Conservation (phyloP, 2,113 vertebrate genomes). For the Tupaia tana region DNA sequence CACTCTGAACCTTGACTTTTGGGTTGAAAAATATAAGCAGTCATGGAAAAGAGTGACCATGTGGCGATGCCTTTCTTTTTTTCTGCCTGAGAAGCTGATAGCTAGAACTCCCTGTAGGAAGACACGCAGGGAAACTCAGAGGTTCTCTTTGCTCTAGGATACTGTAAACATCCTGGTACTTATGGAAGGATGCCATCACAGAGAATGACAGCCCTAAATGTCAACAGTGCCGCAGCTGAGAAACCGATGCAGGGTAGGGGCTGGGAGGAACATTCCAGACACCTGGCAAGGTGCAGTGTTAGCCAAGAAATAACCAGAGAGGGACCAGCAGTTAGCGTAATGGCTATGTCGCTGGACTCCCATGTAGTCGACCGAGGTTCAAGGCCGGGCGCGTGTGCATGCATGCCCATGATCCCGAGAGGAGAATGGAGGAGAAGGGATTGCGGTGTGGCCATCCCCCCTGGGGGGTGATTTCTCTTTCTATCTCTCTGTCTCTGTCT, state of each 20-base stretch:
- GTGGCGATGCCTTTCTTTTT: background rate
- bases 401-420: no score
- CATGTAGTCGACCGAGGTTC: no score
- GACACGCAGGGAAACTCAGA: background rate
- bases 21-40: background rate
- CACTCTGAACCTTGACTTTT: background rate
- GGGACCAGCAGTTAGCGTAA: no score
- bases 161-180: background rate
- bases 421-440: no score
- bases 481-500: no score
- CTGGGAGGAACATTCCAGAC: background rate
- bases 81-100: background rate
- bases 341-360: no score
- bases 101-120: background rate
- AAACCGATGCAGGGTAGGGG: background rate
- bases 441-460: no score
- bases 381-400: no score
- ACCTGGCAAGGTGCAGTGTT: background rate
- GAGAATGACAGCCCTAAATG: no score
- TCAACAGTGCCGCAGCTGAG: rapidly evolving
- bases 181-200: no score
- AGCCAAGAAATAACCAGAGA: background rate
- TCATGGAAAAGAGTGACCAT: background rate
- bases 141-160: background rate
- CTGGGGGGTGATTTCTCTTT: no score